Evolutionary conservation across 2,888 invertebrate genomes (phyloP), one percentile per base, ranked within the genome.

Genomic region (Aphrophora alni): DNA sequence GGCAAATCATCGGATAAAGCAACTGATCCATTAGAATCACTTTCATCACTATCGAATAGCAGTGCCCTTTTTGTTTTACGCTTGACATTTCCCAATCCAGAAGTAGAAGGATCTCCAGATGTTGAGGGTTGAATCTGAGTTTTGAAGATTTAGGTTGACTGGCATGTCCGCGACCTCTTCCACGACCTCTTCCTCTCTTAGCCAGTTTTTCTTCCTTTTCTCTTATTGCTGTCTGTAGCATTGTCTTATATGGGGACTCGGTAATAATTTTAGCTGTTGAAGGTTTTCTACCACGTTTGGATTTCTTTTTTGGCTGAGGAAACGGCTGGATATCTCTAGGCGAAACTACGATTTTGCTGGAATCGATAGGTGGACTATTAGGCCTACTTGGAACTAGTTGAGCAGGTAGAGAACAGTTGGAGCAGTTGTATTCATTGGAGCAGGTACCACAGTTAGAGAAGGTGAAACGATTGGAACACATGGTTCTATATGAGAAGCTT

Each of bases 311-410:
- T 44, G 44, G 44, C 44, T 44, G 14, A 10, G 10, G 17, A 44
- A 44, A 44, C 2, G 44, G 14, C 10, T 44, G 17, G 17, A 14
- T 44, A 14, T 17, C 44, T 5, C 85, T 78, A 44, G 10, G 10
- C 14, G 44, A 77, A 86, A 83, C 85, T 85, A 14, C 2, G 14
- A 14, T 44, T 44, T 44, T 44, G 17, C 10, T 44, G 44, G 17
- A 14, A 44, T 10, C 14, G 44, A 44, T 17, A 44, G 44, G 44
- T 33, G 33, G 33, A 33, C 33, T 44, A 17, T 44, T 44, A 10
- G 17, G 17, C 2, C 17, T 14, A 10, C 14, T 44, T 44, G 44
- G 44, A 44, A 44, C 12, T 44, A 44, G 12, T 44, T 44, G 10
- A 10, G 44, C 10, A 44, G 17, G 44, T 10, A 44, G 44, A 33